A percentile compares a stretch with the other conserved stretches of the same genome.
phyloP scores from a whole-genome alignment of 2,113 vertebrate genomes.

The Strix aluco region DNA sequence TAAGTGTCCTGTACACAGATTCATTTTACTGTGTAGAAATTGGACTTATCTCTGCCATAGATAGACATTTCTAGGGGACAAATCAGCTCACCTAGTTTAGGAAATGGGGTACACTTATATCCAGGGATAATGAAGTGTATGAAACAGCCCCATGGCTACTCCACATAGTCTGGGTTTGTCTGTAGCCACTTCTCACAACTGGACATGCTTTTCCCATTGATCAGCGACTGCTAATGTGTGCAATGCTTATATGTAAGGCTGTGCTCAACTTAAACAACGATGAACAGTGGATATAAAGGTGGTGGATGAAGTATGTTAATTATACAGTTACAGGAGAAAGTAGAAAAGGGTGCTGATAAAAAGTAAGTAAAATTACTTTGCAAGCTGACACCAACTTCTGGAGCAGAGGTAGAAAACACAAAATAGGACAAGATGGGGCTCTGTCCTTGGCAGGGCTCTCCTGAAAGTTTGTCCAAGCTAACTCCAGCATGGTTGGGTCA shows the following conservation, averaged over 20 bases:
- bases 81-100: not conserved
- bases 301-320: slow-evolving; percentile 20
- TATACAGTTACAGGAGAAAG: not conserved
- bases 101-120: not conserved
- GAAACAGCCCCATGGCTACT: not conserved
- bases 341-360: not conserved
- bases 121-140: not conserved
- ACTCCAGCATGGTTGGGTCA: not conserved
- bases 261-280: not conserved
- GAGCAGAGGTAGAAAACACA: not conserved
- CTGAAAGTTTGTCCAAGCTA: not conserved
- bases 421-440: not conserved
- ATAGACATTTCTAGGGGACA: not conserved
- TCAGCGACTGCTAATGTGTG: rapidly evolving
- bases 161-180: not conserved
- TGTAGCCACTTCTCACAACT: not conserved
- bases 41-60: not conserved
- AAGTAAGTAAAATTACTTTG: not conserved
- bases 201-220: not conserved
- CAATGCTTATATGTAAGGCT: not conserved
- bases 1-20: not conserved
- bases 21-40: not conserved
- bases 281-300: not conserved
- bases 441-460: not conserved
- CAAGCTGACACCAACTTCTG: not conserved